phyloP scores from a whole-genome alignment of 2,888 invertebrate genomes.

The Reticulitermes lucifugus region DNA sequence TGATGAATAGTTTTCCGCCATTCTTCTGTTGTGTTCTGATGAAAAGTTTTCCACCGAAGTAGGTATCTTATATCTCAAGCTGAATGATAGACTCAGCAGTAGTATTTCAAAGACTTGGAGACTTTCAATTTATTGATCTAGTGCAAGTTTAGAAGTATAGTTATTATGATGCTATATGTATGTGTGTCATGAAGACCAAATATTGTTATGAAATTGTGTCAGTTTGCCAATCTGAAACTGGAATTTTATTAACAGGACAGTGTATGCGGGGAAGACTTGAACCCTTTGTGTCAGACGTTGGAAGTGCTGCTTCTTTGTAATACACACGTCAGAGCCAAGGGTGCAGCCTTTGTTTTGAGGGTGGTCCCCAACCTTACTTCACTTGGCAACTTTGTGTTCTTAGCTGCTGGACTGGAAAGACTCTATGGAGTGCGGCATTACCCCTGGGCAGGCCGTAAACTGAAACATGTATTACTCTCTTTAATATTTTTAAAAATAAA shows the following conservation, averaged over 20 bases:
- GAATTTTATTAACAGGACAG: conserved; percentile 14
- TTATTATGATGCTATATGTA: no score
- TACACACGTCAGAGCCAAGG: conserved; percentile 45
- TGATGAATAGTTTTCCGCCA: no score
- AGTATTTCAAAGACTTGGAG: no score
- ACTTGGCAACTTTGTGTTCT: conserved; percentile 47
- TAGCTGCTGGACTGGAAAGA: conserved; percentile 47
- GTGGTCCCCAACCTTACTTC: conserved; percentile 44
- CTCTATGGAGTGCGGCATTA: conserved; percentile 31
- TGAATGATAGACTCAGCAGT: no score
- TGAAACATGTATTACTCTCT: conserved; percentile 29
- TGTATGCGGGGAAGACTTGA: not conserved
- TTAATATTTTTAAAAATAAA: not conserved
- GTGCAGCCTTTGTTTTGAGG: conserved; percentile 45
- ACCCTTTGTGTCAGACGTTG: conserved; percentile 48
- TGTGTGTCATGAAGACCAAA: no score
- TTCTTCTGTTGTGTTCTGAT: no score
- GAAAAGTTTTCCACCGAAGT: no score
- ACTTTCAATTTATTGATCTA: no score
- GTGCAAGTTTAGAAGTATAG: no score
- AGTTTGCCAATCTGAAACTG: no score
- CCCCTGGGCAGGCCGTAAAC: conserved; percentile 13
- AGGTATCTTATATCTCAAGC: no score
- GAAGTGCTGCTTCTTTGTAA: conserved; percentile 44
- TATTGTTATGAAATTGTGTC: no score